These are phyloP conservation scores for Trogon surrucura DNA, from an alignment of 2,113 vertebrate genomes.

Conservation along the genomic window DNA sequence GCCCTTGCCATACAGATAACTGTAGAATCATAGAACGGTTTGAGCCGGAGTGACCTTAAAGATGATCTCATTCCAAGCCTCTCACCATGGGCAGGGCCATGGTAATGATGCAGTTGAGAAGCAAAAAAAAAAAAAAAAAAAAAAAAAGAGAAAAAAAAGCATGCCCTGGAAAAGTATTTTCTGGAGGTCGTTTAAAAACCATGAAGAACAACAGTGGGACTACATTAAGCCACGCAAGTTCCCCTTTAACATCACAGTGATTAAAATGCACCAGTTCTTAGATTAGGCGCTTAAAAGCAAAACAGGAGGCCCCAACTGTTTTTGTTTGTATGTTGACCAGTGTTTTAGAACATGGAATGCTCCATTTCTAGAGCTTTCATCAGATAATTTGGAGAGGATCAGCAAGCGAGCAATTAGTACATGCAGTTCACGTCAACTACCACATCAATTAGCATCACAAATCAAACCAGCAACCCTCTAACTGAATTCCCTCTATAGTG, in stretches of 20 bases:
- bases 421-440: background rate
- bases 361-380: background rate
- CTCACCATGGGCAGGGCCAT: no score
- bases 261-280: background rate
- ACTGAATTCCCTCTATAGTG: background rate
- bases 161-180: background rate
- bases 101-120: background rate
- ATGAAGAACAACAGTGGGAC: background rate
- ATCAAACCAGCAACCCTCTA: slow-evolving; percentile 3
- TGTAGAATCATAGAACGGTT: no score
- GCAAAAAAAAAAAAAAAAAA: no score
- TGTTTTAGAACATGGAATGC: background rate
- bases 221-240: background rate
- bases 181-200: background rate
- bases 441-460: slow-evolving; percentile 7
- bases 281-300: background rate
- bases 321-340: background rate
- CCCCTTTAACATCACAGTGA: background rate
- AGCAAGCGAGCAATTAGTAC: slow-evolving; percentile 27
- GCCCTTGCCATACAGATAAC: background rate
- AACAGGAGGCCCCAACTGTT: background rate
- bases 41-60: no score
- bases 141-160: no score
- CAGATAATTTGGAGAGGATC: background rate
- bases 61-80: no score